Percentiles rank a stretch among this genome's conserved stretches.
Conservation (phyloP, 2,888 invertebrate genomes). For the Drosophila ustulata region DNA sequence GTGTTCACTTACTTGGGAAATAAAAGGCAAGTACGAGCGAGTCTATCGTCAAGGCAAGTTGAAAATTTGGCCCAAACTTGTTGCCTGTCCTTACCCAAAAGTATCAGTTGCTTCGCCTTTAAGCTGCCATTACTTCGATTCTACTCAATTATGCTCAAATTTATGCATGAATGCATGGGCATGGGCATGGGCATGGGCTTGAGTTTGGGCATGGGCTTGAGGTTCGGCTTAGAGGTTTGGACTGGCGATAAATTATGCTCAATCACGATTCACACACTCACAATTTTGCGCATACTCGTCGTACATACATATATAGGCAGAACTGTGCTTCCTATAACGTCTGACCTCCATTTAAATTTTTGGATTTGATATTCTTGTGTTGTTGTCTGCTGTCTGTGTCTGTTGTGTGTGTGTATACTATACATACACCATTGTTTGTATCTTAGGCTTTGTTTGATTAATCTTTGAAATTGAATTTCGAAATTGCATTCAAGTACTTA, state of each 20-base stretch:
- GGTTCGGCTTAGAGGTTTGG: slow-evolving; percentile 15
- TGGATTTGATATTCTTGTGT: slow-evolving; percentile 14
- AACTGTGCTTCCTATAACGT: slow-evolving; percentile 40
- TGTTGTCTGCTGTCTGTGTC: slow-evolving; percentile 9
- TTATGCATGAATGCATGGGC: slow-evolving; percentile 52
- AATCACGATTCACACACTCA: slow-evolving; percentile 46
- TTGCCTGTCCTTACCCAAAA: slow-evolving; percentile 39
- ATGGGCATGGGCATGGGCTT: slow-evolving; percentile 9
- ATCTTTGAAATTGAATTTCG: slow-evolving; percentile 2
- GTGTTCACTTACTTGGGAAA: slow-evolving; percentile 13
- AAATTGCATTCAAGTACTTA: slow-evolving; percentile 12
- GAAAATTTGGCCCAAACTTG: slow-evolving; percentile 23
- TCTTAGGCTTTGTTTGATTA: not conserved
- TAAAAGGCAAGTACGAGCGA: slow-evolving; percentile 21
- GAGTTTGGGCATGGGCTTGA: slow-evolving; percentile 10
- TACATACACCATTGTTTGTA: no score
- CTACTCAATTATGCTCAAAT: slow-evolving; percentile 54
- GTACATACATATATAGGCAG: slow-evolving; percentile 3
- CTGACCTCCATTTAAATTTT: slow-evolving; percentile 48
- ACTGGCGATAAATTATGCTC: slow-evolving; percentile 51
- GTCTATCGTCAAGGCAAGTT: slow-evolving; percentile 15
- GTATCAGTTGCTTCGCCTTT: slow-evolving; percentile 42
- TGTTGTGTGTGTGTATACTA: not conserved
- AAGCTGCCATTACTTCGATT: slow-evolving; percentile 34
- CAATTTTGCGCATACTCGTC: not conserved